Evolutionary conservation across 2,888 invertebrate species (phyloP).

Genomic region (Zygogramma bicolorata): DNA sequence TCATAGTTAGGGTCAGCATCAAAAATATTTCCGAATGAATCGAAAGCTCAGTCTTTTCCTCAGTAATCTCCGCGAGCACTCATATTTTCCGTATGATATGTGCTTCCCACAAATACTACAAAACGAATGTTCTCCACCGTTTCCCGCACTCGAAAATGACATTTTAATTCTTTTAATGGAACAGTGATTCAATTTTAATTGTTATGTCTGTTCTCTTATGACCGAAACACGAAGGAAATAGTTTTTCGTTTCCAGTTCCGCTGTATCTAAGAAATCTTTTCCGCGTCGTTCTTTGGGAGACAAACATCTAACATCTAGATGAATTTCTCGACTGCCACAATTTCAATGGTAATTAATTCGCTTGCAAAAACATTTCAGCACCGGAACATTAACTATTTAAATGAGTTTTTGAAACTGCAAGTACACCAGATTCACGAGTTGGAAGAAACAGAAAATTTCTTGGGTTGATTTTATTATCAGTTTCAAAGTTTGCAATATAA

Average conservation of each 20-base stretch:
- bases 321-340: background rate
- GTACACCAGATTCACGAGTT: background rate
- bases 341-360: background rate
- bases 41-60: background rate
- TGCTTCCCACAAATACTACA: background rate
- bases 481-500: no score
- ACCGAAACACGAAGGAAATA: background rate
- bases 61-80: background rate
- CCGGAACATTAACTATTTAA: background rate
- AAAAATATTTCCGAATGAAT: background rate
- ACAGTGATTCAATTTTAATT: constrained; percentile 10
- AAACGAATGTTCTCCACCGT: background rate
- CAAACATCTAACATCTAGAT: background rate
- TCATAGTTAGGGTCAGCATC: background rate
- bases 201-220: background rate
- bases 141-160: background rate
- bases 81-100: background rate
- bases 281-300: background rate
- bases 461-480: no score
- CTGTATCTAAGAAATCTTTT: background rate
- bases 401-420: background rate
- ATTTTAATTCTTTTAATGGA: constrained; percentile 8
- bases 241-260: background rate
- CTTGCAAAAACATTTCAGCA: background rate
- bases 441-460: no score